These are phyloP conservation scores for Macropodus opercularis DNA, from an alignment of 2,797 vertebrate species.

Conservation along the genomic window DNA sequence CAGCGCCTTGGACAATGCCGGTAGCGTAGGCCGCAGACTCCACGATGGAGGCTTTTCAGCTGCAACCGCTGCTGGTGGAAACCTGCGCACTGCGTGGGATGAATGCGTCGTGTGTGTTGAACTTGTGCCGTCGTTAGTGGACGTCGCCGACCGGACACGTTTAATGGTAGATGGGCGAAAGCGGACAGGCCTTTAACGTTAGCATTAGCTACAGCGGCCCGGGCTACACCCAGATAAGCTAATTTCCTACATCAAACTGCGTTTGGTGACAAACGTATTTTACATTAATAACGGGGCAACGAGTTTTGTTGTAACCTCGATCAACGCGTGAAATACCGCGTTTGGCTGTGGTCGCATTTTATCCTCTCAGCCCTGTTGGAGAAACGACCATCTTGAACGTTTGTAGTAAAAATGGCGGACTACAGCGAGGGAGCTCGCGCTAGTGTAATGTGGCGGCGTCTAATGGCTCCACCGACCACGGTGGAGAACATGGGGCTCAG, in stretches of 20 bases:
- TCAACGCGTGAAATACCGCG: no score
- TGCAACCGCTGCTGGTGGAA: background rate
- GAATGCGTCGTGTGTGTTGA: rapidly evolving
- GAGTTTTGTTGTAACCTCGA: no score
- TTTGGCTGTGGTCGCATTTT: background rate
- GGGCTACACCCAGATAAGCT: background rate
- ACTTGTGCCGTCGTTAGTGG: background rate
- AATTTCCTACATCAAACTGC: no score
- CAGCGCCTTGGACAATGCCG: conserved; percentile 23
- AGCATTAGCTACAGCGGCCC: background rate
- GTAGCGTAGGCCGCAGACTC: conserved; percentile 21
- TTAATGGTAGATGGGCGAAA: background rate
- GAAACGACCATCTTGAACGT: conserved; percentile 72
- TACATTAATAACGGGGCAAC: no score
- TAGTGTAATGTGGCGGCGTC: rapidly evolving
- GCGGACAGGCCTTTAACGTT: background rate
- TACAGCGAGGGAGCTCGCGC: background rate
- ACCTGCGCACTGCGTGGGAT: rapidly evolving
- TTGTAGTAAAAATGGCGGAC: conserved; percentile 74
- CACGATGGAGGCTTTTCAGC: no score
- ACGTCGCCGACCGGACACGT: background rate
- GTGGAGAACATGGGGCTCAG: no score
- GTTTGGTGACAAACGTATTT: rapidly evolving
- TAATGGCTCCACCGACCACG: no score
- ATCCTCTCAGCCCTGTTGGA: background rate